phyloP scores from a whole-genome alignment of 2,888 invertebrate genomes.

The Meiosimyza platycephala region DNA sequence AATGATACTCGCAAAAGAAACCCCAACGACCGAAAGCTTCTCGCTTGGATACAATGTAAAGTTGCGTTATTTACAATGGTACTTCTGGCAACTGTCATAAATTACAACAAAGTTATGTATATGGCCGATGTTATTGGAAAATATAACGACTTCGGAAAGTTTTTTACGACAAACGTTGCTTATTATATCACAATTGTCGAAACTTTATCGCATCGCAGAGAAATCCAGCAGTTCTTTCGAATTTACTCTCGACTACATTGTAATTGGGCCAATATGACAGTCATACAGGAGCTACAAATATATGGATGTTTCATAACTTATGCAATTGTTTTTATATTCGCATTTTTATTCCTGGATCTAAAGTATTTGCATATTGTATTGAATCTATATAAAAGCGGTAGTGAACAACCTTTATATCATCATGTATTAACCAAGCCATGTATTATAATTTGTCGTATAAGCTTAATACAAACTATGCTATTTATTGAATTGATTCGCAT shows the following conservation, averaged over 20 bases:
- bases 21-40: background rate
- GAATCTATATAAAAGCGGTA: too few species aligned
- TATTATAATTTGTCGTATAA: background rate
- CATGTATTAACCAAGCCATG: background rate
- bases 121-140: background rate
- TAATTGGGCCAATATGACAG: background rate
- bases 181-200: background rate
- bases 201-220: background rate
- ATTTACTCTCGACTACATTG: background rate
- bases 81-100: background rate
- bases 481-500: background rate
- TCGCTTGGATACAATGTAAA: background rate
- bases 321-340: too few species aligned
- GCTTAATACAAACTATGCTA: background rate
- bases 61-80: background rate
- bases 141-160: background rate
- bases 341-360: too few species aligned
- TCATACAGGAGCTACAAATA: background rate
- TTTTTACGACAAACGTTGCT: background rate
- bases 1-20: background rate
- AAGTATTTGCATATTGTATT: too few species aligned
- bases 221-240: background rate
- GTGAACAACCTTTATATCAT: background rate
- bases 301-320: background rate
- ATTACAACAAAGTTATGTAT: background rate